Conservation (phyloP, 2,113 vertebrate genomes). For the Gallinago jamesoni region DNA sequence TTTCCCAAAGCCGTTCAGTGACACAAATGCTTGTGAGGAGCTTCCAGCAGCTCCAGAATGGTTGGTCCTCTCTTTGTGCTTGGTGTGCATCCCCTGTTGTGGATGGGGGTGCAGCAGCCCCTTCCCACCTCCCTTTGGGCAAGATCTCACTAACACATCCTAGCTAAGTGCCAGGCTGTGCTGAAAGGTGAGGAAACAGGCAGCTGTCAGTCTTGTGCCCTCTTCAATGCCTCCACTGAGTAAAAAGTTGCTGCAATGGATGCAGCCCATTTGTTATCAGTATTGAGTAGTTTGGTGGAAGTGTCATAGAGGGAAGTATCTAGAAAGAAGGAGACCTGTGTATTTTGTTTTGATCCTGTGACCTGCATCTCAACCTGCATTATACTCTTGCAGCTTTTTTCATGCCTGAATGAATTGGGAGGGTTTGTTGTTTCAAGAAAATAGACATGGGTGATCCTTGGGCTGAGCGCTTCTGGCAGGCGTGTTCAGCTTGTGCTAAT, state of each 20-base stretch:
- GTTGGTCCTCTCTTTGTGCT: neutral
- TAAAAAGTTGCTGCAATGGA: neutral
- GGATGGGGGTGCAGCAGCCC: neutral
- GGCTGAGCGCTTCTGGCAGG: neutral
- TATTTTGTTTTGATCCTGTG: neutral
- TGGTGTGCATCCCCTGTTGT: neutral
- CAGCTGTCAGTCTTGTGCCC: neutral
- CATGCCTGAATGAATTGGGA: neutral
- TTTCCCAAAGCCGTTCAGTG: neutral
- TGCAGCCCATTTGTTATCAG: neutral
- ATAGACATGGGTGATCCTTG: neutral
- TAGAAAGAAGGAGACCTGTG: neutral
- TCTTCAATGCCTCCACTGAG: neutral
- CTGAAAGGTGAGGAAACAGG: neutral
- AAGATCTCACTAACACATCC: neutral
- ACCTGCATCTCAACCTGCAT: neutral
- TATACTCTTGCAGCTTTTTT: neutral
- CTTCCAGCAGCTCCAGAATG: neutral
- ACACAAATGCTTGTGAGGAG: neutral
- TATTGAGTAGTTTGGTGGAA: fast-evolving
- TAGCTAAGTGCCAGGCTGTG: neutral
- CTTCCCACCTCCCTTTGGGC: neutral
- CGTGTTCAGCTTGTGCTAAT: neutral
- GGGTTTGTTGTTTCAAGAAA: neutral
- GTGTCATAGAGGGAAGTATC: neutral